phyloP scores from a whole-genome alignment of 2,888 invertebrate species.

The Leucophenga maculata region DNA sequence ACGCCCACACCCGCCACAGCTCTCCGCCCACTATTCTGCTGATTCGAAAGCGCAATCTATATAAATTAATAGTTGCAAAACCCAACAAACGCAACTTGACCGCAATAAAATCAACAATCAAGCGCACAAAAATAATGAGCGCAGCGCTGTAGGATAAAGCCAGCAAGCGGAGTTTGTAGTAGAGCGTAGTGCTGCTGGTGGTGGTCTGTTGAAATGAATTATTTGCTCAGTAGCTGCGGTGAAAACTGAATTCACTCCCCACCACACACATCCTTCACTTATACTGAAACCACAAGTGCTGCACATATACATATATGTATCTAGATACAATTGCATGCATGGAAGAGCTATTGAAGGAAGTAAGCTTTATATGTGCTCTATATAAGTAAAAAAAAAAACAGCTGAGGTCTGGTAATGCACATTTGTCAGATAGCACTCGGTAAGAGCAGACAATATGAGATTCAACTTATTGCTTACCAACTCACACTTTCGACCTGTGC shows the following conservation, averaged over 20 bases:
- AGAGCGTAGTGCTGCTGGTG: background rate
- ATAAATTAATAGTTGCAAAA: slow-evolving; percentile 34
- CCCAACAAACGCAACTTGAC: slow-evolving; percentile 43
- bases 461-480: too few species aligned
- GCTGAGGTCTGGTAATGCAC: background rate
- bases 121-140: slow-evolving; percentile 29
- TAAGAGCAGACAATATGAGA: too few species aligned
- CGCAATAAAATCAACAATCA: slow-evolving; percentile 50
- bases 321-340: background rate
- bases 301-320: background rate
- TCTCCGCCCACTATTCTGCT: background rate
- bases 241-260: too few species aligned
- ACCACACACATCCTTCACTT: background rate
- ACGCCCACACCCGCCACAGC: background rate
- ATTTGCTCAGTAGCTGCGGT: slow-evolving; percentile 1
- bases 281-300: background rate
- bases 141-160: background rate
- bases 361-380: background rate
- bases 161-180: background rate
- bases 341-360: background rate
- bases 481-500: background rate
- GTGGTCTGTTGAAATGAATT: slow-evolving; percentile 2
- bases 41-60: slow-evolving; percentile 22
- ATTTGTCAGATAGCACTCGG: background rate
- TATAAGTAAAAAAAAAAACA: background rate